Evolutionary conservation across 2,888 invertebrate species (phyloP).

Genomic region (Odontomyia ornata): DNA sequence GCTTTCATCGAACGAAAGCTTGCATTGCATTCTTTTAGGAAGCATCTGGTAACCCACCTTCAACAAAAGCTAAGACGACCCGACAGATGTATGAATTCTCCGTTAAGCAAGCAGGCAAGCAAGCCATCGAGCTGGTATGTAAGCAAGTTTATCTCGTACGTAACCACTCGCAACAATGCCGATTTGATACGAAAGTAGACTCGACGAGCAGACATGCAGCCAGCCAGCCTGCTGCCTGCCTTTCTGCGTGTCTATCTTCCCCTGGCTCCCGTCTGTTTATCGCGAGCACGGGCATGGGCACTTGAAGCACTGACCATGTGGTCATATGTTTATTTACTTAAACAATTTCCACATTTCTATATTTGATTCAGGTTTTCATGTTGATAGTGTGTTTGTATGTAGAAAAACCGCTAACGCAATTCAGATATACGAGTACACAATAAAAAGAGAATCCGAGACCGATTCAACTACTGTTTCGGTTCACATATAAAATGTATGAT

Average conservation of each 20-base stretch:
- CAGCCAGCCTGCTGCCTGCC: not conserved
- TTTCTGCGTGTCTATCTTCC: not conserved
- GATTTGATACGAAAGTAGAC: not conserved
- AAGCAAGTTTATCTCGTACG: too few relatives aligned
- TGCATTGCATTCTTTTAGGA: too few relatives aligned
- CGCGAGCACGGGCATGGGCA: conserved; percentile 11
- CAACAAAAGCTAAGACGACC: too few relatives aligned
- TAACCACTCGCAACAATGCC: too few relatives aligned
- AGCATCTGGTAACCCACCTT: too few relatives aligned
- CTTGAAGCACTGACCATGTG: conserved; percentile 37
- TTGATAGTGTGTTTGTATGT: not conserved
- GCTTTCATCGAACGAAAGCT: too few relatives aligned
- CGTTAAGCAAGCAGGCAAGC: too few relatives aligned
- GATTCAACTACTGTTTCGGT: too few relatives aligned
- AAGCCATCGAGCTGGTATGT: too few relatives aligned
- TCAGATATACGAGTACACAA: too few relatives aligned
- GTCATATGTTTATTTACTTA: conserved; percentile 44
- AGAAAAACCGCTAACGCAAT: not conserved
- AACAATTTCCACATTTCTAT: conserved; percentile 15
- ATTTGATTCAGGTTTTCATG: not conserved
- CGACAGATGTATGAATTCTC: too few relatives aligned
- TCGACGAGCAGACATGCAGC: not conserved
- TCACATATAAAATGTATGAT: too few relatives aligned
- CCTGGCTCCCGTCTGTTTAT: not conserved
- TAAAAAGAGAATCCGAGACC: not conserved